Evolutionary conservation across 2,888 invertebrate species (phyloP), one percentile per base, ranked within the genome.

Genomic region (Adineta ricciae): DNA sequence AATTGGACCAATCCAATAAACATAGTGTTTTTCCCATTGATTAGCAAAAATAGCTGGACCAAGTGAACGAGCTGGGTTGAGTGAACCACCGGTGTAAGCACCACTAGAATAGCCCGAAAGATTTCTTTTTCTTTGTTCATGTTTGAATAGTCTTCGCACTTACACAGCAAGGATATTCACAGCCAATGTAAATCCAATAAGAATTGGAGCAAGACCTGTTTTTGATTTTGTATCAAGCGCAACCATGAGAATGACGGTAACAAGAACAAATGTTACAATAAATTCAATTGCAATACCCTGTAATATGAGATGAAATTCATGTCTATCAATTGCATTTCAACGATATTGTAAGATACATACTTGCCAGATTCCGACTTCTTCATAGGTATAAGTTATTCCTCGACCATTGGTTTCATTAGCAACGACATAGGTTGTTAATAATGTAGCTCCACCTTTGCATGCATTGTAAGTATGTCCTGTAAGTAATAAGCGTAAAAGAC

Each of bases 181-280:
- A 78, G 41, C 78, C 7, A 78, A 41, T 78, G 78, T 78, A n/a
- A 78, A 78, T n/a, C 78, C 78, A 41, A 78, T 41, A 38, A 78
- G n/a, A 11, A 78, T n/a, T 78, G 78, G 78, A 9, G 78, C 78
- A 78, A 78, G 78, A 78, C 78, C 78, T 36, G 78, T 78, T 78
- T 78, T 78, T 14, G 78, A 78, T 41, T 78, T 78, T 78, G 78
- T 78, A 41, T 78, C 78, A 41, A 78, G n/a, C 41, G 41, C 24
- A 38, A 78, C 78, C 78, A 78, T 78, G 2, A 78, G 41, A 14
- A 78, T 78, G 19, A 78, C 41, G n/a, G 78, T 78, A 41, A 78
- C n/a, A 41, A 78, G n/a, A n/a, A 78, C 78, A n/a, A 78, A 78
- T 41, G 78, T 78, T 16, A 32, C 78, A 78, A 78, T 38, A 11